Evolutionary conservation across 2,113 vertebrate genomes (phyloP), one percentile per base, ranked within the genome.

Genomic region (Chaetodon trifascialis): DNA sequence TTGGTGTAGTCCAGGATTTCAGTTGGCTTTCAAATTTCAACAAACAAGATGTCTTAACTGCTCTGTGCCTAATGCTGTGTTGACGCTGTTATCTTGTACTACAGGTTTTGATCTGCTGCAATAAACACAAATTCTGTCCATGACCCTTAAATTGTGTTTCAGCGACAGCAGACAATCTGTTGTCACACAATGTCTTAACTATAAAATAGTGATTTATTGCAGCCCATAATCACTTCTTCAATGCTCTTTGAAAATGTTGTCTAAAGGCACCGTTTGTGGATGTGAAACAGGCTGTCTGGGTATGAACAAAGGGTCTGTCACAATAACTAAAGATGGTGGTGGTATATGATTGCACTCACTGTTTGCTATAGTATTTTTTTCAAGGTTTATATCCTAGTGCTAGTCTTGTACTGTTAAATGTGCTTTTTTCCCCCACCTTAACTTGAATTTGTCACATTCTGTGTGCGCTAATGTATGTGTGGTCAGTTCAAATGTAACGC

Each of bases 21-120:
- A 60, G 64, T 44, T 82, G 73, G 34, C 80, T 47, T 64, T 83
- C 19, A 83, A 73, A 75, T 66, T 80, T 54, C n/a, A 58, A 70
- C 30, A 44, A 65, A 55, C n/a, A 49, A n/a, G 51, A 73, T 69
- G 58, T 77, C 71, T 82, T 66, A 55, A 86, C 65, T 63, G 9
- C 65, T 60, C 2, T 60, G 30, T 83, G 54, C 46, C 59, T 47
- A 68, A 9, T 68, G 2, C 56, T 71, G 11, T 47, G 34, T 56
- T 60, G 44, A 34, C 19, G 16, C 1, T 63, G 38, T 66, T 65
- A 58, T 47, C 47, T 67, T 56, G 2, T 34, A 47, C 49, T 72
- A 25, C 17, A 34, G 1, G 11, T 59, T 71, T 69, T 68, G 21
- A 66, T 1, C 12, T 23, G n/a, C 19, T 47, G 11, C 7, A 0